A percentile compares a stretch with the other conserved stretches of the same genome.
Evolutionary conservation across 2,888 invertebrate species (phyloP).

Genomic region (Thecophora atra): DNA sequence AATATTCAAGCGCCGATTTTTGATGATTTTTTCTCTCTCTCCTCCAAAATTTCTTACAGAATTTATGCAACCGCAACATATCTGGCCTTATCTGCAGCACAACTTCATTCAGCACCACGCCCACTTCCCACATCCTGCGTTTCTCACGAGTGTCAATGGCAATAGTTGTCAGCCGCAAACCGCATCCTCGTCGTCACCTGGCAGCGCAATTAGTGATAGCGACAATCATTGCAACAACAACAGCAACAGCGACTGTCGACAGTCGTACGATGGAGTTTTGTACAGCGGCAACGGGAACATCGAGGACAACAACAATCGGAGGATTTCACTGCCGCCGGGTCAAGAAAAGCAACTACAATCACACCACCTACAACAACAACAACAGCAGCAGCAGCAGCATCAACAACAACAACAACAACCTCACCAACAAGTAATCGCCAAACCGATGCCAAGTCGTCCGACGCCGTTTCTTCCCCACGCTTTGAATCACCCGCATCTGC

Average conservation of each 20-base stretch:
- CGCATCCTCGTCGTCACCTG: slow-evolving; percentile 65
- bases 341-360: slow-evolving; percentile 56
- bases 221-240: slow-evolving; percentile 63
- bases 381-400: slow-evolving; percentile 56
- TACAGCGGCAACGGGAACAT: slow-evolving; percentile 49
- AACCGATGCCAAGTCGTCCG: slow-evolving; percentile 84
- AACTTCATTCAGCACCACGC: slow-evolving; percentile 65
- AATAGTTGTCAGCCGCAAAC: slow-evolving; percentile 67
- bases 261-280: slow-evolving; percentile 41
- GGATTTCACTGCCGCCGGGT: slow-evolving; percentile 52
- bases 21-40: background rate
- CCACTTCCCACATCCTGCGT: slow-evolving; percentile 65
- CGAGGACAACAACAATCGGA: slow-evolving; percentile 62
- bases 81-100: slow-evolving; percentile 68
- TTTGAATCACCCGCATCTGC: slow-evolving; percentile 83
- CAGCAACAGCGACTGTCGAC: slow-evolving; percentile 52
- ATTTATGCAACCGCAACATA: slow-evolving; percentile 67
- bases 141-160: slow-evolving; percentile 61
- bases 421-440: slow-evolving; percentile 74
- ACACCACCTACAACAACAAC: slow-evolving; percentile 50
- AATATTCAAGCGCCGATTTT: too few species aligned
- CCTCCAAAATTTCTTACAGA: slow-evolving; percentile 52
- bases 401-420: slow-evolving; percentile 46
- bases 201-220: slow-evolving; percentile 67
- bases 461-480: slow-evolving; percentile 73